Evolutionary conservation across 1,140 invertebrate species (phyloP).

Genomic region (Kradibia gibbosae): DNA sequence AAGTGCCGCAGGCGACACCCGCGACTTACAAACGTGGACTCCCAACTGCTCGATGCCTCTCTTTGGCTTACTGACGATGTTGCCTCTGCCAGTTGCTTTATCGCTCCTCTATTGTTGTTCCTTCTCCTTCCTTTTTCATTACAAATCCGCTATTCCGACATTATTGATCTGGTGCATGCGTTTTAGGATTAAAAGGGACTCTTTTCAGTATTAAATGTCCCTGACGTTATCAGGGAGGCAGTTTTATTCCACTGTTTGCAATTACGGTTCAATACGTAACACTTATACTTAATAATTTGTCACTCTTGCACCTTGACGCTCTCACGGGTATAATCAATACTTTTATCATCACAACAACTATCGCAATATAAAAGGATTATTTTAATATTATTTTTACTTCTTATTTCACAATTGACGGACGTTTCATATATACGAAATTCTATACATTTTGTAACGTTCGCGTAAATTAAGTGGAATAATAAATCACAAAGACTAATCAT

Average conservation of each 20-base stretch:
- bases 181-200: too few relatives aligned
- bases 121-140: too few relatives aligned
- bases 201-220: too few relatives aligned
- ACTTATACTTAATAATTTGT: not conserved
- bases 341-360: not conserved
- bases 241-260: not conserved
- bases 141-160: too few relatives aligned
- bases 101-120: too few relatives aligned
- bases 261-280: not conserved
- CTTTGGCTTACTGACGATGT: too few relatives aligned
- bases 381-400: not conserved
- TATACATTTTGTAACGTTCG: not conserved
- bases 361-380: not conserved
- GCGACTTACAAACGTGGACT: too few relatives aligned
- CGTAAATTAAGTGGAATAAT: not conserved
- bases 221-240: too few relatives aligned
- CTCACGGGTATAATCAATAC: not conserved
- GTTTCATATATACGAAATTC: not conserved
- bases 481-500: not conserved
- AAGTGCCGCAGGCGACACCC: too few relatives aligned
- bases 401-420: not conserved
- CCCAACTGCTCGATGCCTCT: too few relatives aligned
- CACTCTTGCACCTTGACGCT: not conserved
- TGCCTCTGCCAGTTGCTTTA: too few relatives aligned
- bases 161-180: too few relatives aligned